phyloP scores from a whole-genome alignment of 2,797 vertebrate genomes.

The Trachurus trachurus region DNA sequence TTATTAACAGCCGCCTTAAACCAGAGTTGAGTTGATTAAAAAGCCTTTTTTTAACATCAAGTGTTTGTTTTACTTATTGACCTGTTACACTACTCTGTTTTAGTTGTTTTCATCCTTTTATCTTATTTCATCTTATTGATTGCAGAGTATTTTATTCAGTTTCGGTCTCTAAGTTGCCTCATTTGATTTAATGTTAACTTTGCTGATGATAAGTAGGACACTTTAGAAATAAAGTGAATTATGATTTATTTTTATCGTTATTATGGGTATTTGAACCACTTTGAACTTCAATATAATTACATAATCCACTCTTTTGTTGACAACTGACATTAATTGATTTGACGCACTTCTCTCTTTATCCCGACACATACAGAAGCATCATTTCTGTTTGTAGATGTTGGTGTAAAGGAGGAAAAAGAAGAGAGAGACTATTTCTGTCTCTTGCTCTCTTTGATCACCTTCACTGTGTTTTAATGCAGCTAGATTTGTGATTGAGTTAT shows the following conservation, averaged over 20 bases:
- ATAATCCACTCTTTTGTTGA: too few relatives aligned
- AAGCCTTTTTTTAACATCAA: neutral
- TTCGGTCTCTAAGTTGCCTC: neutral
- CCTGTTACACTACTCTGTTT: too few relatives aligned
- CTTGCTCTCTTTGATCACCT: neutral
- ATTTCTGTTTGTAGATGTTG: neutral
- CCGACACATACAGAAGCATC: neutral
- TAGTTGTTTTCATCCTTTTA: neutral
- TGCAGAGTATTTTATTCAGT: neutral
- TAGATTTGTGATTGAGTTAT: neutral
- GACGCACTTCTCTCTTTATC: neutral
- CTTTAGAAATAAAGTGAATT: neutral
- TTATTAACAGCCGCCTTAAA: neutral
- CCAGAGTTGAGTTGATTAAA: neutral
- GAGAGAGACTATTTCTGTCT: neutral
- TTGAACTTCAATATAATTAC: neutral
- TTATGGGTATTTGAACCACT: too few relatives aligned
- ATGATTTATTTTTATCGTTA: too few relatives aligned
- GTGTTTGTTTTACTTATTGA: neutral
- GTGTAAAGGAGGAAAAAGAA: neutral
- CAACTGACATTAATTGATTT: neutral
- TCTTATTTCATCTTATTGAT: neutral
- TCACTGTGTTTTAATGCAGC: neutral
- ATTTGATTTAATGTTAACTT: neutral
- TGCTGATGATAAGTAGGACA: neutral